Conservation (phyloP, 2,888 invertebrate genomes). For the Agrochola macilenta region DNA sequence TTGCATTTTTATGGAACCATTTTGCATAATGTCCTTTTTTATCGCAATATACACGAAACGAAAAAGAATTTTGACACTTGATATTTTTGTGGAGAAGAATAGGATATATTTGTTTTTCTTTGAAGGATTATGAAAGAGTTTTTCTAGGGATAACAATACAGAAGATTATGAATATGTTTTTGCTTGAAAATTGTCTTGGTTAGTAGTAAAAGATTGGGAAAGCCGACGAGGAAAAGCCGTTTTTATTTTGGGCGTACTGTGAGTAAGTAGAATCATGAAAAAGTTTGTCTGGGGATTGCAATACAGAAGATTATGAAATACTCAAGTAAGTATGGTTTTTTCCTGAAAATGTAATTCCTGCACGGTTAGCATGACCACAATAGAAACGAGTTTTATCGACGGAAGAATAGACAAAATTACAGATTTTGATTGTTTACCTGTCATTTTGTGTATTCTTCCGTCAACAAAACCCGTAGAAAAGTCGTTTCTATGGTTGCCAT, state of each 20-base stretch:
- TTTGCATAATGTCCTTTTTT: slow-evolving; percentile 79
- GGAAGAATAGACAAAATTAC: no score
- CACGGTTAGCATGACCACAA: no score
- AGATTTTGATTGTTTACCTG: no score
- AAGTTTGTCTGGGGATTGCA: not conserved
- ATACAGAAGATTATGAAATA: not conserved
- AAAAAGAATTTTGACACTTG: slow-evolving; percentile 54
- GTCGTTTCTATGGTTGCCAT: no score
- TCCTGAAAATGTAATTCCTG: not conserved
- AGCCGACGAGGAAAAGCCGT: not conserved
- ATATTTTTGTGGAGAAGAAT: slow-evolving; percentile 21
- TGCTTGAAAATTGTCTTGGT: not conserved
- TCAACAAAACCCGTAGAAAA: no score
- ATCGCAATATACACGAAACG: slow-evolving; percentile 38
- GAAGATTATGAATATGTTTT: not conserved
- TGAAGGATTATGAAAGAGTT: not conserved
- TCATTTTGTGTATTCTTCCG: no score
- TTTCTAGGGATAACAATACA: not conserved
- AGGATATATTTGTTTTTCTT: not conserved
- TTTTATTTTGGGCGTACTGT: not conserved
- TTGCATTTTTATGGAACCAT: slow-evolving; percentile 79
- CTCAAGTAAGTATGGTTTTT: no score
- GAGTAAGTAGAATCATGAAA: no score
- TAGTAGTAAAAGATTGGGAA: not conserved
- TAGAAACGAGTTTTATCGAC: no score